Percentiles rank a stretch among this genome's conserved stretches.
These are phyloP conservation scores for Drosophila lacertosa DNA, from an alignment of 1,140 invertebrate genomes.

Conservation along the genomic window DNA sequence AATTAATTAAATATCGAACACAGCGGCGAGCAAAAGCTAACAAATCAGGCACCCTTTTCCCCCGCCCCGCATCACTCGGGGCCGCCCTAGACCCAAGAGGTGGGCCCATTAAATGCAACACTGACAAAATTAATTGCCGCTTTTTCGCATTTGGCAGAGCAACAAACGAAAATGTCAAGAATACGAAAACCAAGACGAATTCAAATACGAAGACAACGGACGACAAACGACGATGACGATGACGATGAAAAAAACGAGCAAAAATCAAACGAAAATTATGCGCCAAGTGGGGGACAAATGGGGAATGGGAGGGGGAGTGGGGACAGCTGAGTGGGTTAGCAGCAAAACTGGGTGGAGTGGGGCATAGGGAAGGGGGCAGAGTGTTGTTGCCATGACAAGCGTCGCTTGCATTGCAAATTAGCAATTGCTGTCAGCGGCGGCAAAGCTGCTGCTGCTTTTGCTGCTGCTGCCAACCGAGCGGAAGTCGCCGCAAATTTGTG, in stretches of 20 bases:
- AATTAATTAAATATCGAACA: slow-evolving; percentile 64
- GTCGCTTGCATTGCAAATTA: slow-evolving; percentile 74
- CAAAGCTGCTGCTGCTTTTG: slow-evolving; percentile 4
- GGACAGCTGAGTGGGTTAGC: background rate
- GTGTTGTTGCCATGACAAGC: background rate
- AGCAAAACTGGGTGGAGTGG: background rate
- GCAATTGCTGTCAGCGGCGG: slow-evolving; percentile 56
- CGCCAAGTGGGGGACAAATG: slow-evolving; percentile 33
- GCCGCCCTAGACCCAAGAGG: slow-evolving; percentile 1
- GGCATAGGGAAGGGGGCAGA: background rate
- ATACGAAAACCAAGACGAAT: slow-evolving; percentile 28
- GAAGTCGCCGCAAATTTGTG: slow-evolving; percentile 75
- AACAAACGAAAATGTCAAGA: slow-evolving; percentile 79
- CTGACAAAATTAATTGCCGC: slow-evolving; percentile 81
- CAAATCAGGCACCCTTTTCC: background rate
- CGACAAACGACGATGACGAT: slow-evolving; percentile 5
- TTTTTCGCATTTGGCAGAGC: slow-evolving; percentile 80
- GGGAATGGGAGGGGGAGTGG: background rate
- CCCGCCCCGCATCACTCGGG: background rate
- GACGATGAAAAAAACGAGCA: slow-evolving; percentile 24
- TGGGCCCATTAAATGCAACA: slow-evolving; percentile 78
- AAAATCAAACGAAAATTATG: slow-evolving; percentile 44
- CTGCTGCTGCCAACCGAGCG: slow-evolving; percentile 45
- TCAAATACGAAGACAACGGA: slow-evolving; percentile 19
- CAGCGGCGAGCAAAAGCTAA: slow-evolving; percentile 3